Evolutionary conservation across 92 coral and sea anemone genomes (phyloP).

Genomic region (Palythoa heliodiscus): DNA sequence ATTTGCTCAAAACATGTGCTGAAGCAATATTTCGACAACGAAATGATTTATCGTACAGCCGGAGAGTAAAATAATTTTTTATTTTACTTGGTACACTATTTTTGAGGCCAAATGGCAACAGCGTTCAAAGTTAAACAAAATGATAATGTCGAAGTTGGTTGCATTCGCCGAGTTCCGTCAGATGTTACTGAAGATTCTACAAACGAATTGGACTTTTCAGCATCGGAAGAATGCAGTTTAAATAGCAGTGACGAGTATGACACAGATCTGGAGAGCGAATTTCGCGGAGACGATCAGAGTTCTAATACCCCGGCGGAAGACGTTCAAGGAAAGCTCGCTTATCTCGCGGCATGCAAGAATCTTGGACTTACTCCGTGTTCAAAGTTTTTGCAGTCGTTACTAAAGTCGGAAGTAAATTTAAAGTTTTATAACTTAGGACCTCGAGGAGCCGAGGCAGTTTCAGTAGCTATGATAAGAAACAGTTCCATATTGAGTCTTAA

Average conservation of each 20-base stretch:
- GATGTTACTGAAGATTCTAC: constrained; percentile 32
- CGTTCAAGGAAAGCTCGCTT: constrained; percentile 62
- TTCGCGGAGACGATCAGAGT: not conserved
- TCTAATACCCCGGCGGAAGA: constrained; percentile 48
- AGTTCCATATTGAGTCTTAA: constrained; percentile 68
- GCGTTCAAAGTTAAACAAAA: constrained; percentile 25
- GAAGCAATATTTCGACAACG: not conserved
- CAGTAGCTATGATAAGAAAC: constrained; percentile 88
- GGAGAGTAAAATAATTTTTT: not conserved
- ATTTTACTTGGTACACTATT: not conserved
- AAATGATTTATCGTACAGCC: not conserved
- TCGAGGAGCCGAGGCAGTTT: constrained; percentile 89
- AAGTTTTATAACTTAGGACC: constrained; percentile 90
- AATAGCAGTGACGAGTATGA: constrained; percentile 89
- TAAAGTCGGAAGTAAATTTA: constrained; percentile 69
- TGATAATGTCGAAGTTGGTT: constrained; percentile 60
- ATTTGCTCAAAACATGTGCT: not conserved
- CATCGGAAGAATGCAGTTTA: constrained; percentile 37
- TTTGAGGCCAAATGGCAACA: not conserved
- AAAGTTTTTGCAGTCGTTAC: constrained; percentile 80
- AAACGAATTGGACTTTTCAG: constrained; percentile 27
- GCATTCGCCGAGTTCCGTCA: constrained; percentile 74
- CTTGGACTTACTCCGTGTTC: constrained; percentile 86
- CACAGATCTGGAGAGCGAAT: constrained; percentile 84
- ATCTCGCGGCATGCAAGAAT: constrained; percentile 78